These are phyloP conservation scores for Scaptodrosophila latifasciaeformis DNA, from an alignment of 2,888 invertebrate species.

Conservation along the genomic window DNA sequence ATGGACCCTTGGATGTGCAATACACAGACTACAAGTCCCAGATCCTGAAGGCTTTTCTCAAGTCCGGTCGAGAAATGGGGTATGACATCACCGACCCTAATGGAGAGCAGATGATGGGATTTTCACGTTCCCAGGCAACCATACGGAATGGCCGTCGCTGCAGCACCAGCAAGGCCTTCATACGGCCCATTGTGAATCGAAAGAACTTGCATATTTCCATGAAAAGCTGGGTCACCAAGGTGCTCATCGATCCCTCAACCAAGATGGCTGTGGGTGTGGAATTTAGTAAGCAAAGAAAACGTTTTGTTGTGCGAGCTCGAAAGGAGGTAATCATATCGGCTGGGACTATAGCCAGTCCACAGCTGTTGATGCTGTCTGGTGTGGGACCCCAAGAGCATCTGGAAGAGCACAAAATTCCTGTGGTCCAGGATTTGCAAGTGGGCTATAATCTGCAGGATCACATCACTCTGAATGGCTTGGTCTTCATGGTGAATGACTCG, in stretches of 20 bases:
- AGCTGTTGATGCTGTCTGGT: slow-evolving; percentile 90
- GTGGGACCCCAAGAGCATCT: slow-evolving; percentile 83
- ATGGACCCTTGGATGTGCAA: slow-evolving; percentile 83
- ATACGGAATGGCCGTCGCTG: slow-evolving; percentile 84
- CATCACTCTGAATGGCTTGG: slow-evolving; percentile 82
- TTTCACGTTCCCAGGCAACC: slow-evolving; percentile 83
- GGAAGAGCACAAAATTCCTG: slow-evolving; percentile 78
- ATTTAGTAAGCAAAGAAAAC: slow-evolving; percentile 79
- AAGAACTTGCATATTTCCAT: slow-evolving; percentile 83
- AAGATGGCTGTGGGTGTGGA: slow-evolving; percentile 82
- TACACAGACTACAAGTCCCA: slow-evolving; percentile 80
- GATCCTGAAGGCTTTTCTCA: slow-evolving; percentile 80
- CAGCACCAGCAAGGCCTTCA: slow-evolving; percentile 87
- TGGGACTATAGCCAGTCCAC: slow-evolving; percentile 89
- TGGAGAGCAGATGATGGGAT: slow-evolving; percentile 80
- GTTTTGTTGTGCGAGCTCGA: slow-evolving; percentile 77
- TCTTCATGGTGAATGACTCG: slow-evolving; percentile 83
- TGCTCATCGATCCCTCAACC: slow-evolving; percentile 80
- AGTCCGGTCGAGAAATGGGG: slow-evolving; percentile 82
- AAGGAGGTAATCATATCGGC: slow-evolving; percentile 88
- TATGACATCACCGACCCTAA: slow-evolving; percentile 84
- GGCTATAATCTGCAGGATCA: slow-evolving; percentile 90
- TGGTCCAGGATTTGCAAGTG: slow-evolving; percentile 83
- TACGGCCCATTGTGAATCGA: slow-evolving; percentile 80
- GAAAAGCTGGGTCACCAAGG: slow-evolving; percentile 81